Base-by-base conservation (phyloP, 2,888 invertebrate species). In the Microdon myrmicae region DNA sequence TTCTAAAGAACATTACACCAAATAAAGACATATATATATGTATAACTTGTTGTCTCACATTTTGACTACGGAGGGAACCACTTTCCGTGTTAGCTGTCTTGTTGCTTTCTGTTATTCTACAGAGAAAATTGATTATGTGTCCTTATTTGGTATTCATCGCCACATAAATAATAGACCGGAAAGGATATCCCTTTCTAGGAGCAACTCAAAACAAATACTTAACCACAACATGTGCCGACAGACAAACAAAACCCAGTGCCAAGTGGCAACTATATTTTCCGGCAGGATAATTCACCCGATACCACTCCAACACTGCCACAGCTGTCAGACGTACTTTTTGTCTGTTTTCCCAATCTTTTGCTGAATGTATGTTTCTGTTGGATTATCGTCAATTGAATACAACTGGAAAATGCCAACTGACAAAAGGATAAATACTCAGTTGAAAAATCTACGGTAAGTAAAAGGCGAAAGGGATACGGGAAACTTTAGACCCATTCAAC, bases 141-240 rank as follows among this genome's bases (percentile, higher is more conserved):
- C 43, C 53, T 53, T 41, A 58, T 58, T 58, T 51, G 19, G 51
- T 53, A 64, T 58, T 58, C 64, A 64, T 47, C 51, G 43, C 58
- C 37, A 38, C 37, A 64, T 58, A 64, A 64, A 64, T 53, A 53
- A 47, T 44, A 38, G 37, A 58, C 58, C 43, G 37, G 43, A 53
- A 53, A 12, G 51, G 47, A 47, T 41, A 58, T 64, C 51, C 64
- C 38, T 39, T 49, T 29, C 26, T n/a, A n/a, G 9, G 14, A 47
- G n/a, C 19, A 32, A n/a, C 28, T 41, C 31, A 44, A 45, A 56
- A 19, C 55, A 29, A 48, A 55, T 48, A 48, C 25, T 49, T 51
- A 51, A 64, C 64, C 64, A 43, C 64, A 58, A 58, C 64, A 64
- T 64, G 64, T 64, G 64, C 58, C 58, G 37, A 31, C 48, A 55